Evolutionary conservation across 2,888 invertebrate species (phyloP).

Genomic region (Amphipoea oculea): DNA sequence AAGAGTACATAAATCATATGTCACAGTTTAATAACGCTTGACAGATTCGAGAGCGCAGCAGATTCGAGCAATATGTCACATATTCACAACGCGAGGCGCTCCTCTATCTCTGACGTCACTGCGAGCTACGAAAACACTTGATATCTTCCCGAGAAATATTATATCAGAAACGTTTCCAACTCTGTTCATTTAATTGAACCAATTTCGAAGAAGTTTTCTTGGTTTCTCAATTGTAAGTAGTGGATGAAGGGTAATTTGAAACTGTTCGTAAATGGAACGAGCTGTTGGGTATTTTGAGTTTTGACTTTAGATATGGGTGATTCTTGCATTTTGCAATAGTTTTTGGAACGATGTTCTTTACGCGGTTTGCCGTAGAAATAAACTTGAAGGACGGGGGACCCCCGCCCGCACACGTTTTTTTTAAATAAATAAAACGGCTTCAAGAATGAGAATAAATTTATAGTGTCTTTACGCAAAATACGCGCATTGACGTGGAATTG

Average conservation of each 20-base stretch:
- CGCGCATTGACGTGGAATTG: too few relatives aligned
- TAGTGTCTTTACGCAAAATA: too few relatives aligned
- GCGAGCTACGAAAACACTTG: slow-evolving; percentile 61
- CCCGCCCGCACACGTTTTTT: not conserved
- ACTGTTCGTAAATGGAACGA: slow-evolving; percentile 30
- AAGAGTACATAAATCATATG: slow-evolving; percentile 78
- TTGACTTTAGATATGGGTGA: not conserved
- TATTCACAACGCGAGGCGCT: slow-evolving; percentile 70
- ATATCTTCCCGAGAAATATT: slow-evolving; percentile 46
- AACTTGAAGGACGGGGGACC: not conserved
- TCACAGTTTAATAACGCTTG: slow-evolving; percentile 84
- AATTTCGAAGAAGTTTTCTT: slow-evolving; percentile 48
- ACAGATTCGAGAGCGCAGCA: slow-evolving; percentile 86
- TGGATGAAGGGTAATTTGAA: slow-evolving; percentile 44
- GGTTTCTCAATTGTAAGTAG: slow-evolving; percentile 53
- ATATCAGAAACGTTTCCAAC: slow-evolving; percentile 40
- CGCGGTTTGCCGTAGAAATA: not conserved
- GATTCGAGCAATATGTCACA: slow-evolving; percentile 84
- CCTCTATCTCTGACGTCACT: slow-evolving; percentile 69
- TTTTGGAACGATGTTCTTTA: not conserved
- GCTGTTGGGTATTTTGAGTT: slow-evolving; percentile 12
- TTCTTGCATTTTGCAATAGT: not conserved
- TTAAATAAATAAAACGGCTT: not conserved
- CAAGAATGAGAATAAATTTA: not conserved
- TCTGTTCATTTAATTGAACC: slow-evolving; percentile 58